These are phyloP conservation scores for Avahi laniger DNA, from an alignment of 2,797 vertebrate species.

Conservation along the genomic window DNA sequence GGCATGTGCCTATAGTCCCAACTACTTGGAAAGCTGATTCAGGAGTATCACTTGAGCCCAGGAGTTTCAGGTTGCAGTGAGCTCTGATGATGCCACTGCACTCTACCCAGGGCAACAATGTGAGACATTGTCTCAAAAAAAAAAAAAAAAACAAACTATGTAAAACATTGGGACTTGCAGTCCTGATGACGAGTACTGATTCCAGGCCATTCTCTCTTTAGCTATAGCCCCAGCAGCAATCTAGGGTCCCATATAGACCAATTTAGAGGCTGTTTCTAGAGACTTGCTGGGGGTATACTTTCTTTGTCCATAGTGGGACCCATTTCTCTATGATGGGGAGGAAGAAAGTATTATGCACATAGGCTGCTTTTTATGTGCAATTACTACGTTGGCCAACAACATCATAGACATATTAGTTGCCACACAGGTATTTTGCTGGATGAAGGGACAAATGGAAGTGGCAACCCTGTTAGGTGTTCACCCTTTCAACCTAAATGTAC, in stretches of 20 bases:
- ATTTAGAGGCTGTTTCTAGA: neutral
- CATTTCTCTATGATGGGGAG: neutral
- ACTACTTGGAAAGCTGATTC: no score
- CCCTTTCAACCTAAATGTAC: neutral
- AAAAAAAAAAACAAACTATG: no score
- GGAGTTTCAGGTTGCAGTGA: no score
- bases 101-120: no score
- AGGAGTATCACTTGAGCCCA: no score
- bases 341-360: neutral
- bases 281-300: neutral
- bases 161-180: neutral
- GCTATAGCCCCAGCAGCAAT: conserved; percentile 7
- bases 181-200: neutral
- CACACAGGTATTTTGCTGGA: neutral
- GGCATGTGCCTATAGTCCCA: no score
- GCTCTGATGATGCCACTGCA: no score
- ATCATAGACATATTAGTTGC: neutral
- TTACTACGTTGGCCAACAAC: neutral
- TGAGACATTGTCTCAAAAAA: no score
- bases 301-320: conserved; percentile 67
- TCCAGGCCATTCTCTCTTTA: neutral
- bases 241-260: neutral
- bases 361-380: neutral
- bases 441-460: neutral
- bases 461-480: neutral